Evolutionary conservation across 2,113 vertebrate genomes (phyloP), one percentile per base, ranked within the genome.

Genomic region (Ophiodon elongatus): DNA sequence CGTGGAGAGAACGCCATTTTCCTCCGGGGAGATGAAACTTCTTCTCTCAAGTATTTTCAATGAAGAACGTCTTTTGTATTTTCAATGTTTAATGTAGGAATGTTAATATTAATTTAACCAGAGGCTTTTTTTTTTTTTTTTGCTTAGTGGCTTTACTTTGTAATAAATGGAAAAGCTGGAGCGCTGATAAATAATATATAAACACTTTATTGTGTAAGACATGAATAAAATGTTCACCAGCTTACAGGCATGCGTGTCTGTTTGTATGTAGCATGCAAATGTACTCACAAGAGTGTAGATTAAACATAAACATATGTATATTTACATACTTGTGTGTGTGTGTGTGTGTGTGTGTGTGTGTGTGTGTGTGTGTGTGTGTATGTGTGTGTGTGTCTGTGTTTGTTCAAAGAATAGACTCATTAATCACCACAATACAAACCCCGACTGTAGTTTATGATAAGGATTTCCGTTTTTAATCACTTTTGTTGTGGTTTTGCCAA

Each of bases 71-170:
- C 5, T 37, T 82, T 72, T 33, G 19, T 82, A 27, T 76, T 81
- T 76, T 81, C 10, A 41, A 13, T 78, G 62, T 50, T 66, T 76
- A 63, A 79, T 77, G 54, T 35, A 4, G 4, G 9, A 3, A 37
- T 68, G 57, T 87, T 83, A 80, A 89, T 87, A 73, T 85, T 73
- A 41, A 88, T 85, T 68, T 85, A 25, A 79, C 76, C 11, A 0
- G 23, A 64, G 84, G 79, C 63, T 3, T 2, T 59, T 74, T 60
- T 35, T 3, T 2, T 59, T 74, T 60, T 35, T 37, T n/a, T 25
- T 39, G 60, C 23, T 43, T n/a, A 3, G 14, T n/a, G 6, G 25
- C 33, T 72, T 47, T 70, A 2, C 33, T 85, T 31, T 60, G 69
- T 73, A 72, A 83, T 75, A 45, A 70, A 63, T 74, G 35, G 59